Conservation (phyloP, 2,797 vertebrate genomes). For the Choloepus didactylus region DNA sequence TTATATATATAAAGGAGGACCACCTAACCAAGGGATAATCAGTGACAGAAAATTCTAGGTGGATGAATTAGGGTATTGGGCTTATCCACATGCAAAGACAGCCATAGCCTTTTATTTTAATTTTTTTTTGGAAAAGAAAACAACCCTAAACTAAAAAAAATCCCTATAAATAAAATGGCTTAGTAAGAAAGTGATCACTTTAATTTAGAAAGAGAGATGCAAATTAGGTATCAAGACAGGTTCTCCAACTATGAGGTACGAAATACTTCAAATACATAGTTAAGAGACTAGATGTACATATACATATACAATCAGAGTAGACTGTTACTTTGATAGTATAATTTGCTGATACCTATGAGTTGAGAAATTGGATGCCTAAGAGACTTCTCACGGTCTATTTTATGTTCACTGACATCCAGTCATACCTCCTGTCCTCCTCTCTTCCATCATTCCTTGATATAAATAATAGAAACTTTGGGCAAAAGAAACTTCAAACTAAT, state of each 20-base stretch:
- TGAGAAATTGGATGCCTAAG: background rate
- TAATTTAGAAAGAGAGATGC: background rate
- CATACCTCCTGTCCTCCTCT: background rate
- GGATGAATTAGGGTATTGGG: background rate
- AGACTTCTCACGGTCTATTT: background rate
- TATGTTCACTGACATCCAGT: background rate
- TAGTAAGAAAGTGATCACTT: background rate
- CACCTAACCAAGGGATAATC: background rate
- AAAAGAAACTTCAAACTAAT: conserved; percentile 1
- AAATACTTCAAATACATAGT: background rate
- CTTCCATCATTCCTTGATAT: background rate
- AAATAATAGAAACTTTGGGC: conserved; percentile 25
- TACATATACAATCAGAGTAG: background rate
- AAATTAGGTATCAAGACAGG: background rate
- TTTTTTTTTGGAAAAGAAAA: background rate
- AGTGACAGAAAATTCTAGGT: background rate
- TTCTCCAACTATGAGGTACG: background rate
- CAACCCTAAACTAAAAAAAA: background rate
- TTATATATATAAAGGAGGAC: background rate
- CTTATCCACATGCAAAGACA: background rate
- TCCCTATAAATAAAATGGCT: background rate
- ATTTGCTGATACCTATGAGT: background rate
- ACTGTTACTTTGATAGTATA: background rate
- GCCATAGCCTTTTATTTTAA: background rate
- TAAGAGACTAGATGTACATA: background rate